Evolutionary conservation across 2,888 invertebrate genomes (phyloP), one percentile per base, ranked within the genome.

Genomic region (Drosophila lutescens): DNA sequence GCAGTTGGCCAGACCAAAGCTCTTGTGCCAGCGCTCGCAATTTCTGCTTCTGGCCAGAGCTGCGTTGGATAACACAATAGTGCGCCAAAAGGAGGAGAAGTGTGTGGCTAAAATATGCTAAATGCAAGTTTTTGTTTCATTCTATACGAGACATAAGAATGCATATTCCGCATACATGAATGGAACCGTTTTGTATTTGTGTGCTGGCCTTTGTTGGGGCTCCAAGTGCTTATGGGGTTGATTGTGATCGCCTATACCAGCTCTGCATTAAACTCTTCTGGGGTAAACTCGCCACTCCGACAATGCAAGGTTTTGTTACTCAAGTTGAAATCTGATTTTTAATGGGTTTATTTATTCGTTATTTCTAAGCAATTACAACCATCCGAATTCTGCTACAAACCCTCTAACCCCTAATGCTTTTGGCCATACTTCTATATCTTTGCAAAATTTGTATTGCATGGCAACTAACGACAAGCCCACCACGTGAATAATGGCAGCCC

Each of bases 381-480:
- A 26, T 23, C 26, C 26, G 5, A 46, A 26, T 5, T 46, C n/a
- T 9, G n/a, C 26, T n/a, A 0, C 2, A 9, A 26, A 9, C 30
- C 46, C 4, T 1, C 10, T 1, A 6, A 26, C 38, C n/a, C 15
- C 20, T n/a, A n/a, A n/a, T n/a, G n/a, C n/a, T n/a, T n/a, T 3
- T 13, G 4, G 2, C 13, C 5, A 53, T 41, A 55, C 26, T 47
- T 15, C 12, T 12, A 46, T 36, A 55, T 30, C 38, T 9, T 20
- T 36, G 47, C 55, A 46, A 62, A 68, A 43, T 51, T 60, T 56
- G 47, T 77, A 53, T 59, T 69, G 66, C 74, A 63, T 69, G 51
- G 62, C 68, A 80, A 74, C 76, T 50, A 54, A 36, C 36, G 44
- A 30, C 34, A 49, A 26, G 49, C 43, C 36, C 58, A 55, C 40